phyloP scores from a whole-genome alignment of 2,797 vertebrate species.

The Malurus splendens region DNA sequence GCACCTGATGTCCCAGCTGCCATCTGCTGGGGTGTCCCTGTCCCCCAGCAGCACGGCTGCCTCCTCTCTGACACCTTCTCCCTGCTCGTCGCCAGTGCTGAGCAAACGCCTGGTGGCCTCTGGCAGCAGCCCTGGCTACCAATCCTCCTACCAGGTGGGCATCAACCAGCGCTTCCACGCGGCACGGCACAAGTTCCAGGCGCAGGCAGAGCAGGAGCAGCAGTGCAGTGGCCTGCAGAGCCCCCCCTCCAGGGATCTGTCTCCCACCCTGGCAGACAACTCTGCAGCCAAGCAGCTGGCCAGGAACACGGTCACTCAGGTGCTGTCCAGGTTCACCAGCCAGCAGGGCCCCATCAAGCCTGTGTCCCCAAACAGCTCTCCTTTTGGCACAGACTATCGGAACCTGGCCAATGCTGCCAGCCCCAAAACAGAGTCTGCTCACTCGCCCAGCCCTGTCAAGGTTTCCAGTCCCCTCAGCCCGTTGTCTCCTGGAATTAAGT shows the following conservation, averaged over 20 bases:
- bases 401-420: conserved; percentile 76
- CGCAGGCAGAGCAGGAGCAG: conserved; percentile 90
- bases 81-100: conserved; percentile 90
- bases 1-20: conserved; percentile 57
- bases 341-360: conserved; percentile 86
- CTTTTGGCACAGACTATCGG: conserved; percentile 96
- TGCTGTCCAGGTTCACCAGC: conserved; percentile 93
- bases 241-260: conserved; percentile 88
- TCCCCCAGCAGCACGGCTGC: conserved; percentile 90
- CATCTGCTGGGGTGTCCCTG: conserved; percentile 65
- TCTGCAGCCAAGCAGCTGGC: conserved; percentile 90
- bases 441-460: conserved; percentile 68
- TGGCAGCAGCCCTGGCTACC: conserved; percentile 81
- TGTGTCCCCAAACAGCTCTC: conserved; percentile 86
- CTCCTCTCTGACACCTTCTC: conserved; percentile 92
- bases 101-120: conserved; percentile 80
- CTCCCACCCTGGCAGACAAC: conserved; percentile 89
- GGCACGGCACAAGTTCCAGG: conserved; percentile 93
- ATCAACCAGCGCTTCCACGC: conserved; percentile 97
- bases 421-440: conserved; percentile 74
- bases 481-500: conserved; percentile 84
- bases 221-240: conserved; percentile 73
- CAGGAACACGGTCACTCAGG: conserved; percentile 96
- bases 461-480: conserved; percentile 79
- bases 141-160: conserved; percentile 90